These are phyloP conservation scores for Carduelis carduelis DNA, from an alignment of 2,797 vertebrate species.

Conservation along the genomic window DNA sequence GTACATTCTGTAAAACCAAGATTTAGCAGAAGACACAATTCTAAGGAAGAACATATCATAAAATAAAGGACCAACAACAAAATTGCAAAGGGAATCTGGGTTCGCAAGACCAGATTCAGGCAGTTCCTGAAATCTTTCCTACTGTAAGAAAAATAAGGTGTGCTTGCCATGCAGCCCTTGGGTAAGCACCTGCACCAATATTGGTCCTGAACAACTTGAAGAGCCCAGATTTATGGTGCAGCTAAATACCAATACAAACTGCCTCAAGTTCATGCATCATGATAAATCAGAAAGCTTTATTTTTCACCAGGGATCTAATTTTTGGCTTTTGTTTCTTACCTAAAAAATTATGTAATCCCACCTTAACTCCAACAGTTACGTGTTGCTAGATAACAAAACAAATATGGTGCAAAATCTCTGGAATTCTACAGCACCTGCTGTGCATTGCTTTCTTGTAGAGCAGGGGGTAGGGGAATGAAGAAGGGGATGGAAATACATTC, in stretches of 20 bases:
- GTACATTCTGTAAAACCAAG: background rate
- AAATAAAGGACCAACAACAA: background rate
- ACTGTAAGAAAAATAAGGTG: background rate
- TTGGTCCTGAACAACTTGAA: background rate
- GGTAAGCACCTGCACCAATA: background rate
- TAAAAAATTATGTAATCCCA: background rate
- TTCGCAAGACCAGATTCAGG: background rate
- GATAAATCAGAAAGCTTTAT: background rate
- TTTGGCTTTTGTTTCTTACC: background rate
- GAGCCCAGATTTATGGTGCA: background rate
- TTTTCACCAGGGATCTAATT: background rate
- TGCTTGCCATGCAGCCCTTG: background rate
- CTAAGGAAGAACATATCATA: background rate
- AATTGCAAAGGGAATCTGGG: background rate
- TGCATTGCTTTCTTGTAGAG: background rate
- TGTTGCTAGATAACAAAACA: background rate
- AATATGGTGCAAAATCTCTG: background rate
- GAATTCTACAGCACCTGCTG: background rate
- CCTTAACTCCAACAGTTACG: background rate
- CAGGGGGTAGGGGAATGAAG: accelerated
- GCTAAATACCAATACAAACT: background rate
- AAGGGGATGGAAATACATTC: background rate
- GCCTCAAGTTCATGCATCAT: background rate
- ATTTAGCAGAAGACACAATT: background rate
- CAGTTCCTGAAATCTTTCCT: background rate